Base-by-base conservation (phyloP, 2,888 invertebrate genomes). In the Seira ritae region DNA sequence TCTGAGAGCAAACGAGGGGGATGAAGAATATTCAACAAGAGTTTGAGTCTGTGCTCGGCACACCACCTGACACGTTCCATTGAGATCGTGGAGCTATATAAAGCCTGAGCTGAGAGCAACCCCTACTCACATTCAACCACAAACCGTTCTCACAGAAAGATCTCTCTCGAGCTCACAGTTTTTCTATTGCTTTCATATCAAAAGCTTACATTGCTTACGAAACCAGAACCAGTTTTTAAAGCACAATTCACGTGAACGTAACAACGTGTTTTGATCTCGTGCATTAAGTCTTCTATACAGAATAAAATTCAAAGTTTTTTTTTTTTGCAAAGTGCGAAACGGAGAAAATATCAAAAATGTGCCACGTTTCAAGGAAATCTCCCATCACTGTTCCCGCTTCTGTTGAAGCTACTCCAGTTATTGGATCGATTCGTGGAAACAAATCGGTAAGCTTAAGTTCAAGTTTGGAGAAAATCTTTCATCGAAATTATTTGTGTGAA, bases 41-140 rank as follows among this genome's bases (percentile, higher is more conserved):
- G 22, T 17, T 76, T 74, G 80, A 84, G 87, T 80, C n/a, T 84
- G 88, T 88, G 88, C 85, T 87, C 68, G 87, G 87, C 88, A 86
- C 86, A 88, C 88, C 88, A 88, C 87, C 87, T 88, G 88, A 88
- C 88, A 88, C 87, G 85, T 85, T 85, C 87, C 86, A 81, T 79
- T 75, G 84, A 70, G 66, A 66, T 73, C 69, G 75, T 72, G 71
- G 81, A 66, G 71, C 80, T 86, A 87, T 87, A 87, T 84, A 87
- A 87, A 84, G 80, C 73, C 19, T 20, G 66, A 42, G 76, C 62
- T 72, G 68, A 70, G 73, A 69, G 42, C 76, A 72, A 80, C 85
- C 85, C 83, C 81, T 74, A 72, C 74, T 72, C 73, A 87, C 87
- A 87, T 87, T 87, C 87, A 76, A 76, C 78, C 68, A 65, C 68